These are phyloP conservation scores for Clupea harengus DNA, from an alignment of 2,113 vertebrate species.

Conservation along the genomic window DNA sequence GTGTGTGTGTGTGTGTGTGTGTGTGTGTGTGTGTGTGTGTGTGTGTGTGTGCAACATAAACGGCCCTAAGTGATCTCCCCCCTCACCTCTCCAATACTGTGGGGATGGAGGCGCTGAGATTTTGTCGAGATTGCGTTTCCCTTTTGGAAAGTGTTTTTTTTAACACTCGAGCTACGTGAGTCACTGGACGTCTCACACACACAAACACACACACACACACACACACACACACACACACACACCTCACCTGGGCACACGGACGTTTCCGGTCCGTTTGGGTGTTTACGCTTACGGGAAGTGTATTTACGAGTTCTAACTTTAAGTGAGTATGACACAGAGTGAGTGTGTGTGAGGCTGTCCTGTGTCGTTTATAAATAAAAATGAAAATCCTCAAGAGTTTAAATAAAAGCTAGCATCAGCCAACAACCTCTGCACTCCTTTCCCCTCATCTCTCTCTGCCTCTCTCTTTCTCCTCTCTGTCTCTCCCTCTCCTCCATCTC, in stretches of 20 bases:
- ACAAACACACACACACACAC: not conserved
- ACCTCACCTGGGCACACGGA: not conserved
- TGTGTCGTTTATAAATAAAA: constrained; percentile 5
- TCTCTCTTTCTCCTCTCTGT: too few relatives aligned
- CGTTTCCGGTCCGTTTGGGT: not conserved
- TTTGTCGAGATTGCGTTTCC: not conserved
- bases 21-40: too few relatives aligned
- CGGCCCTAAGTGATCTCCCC: constrained; percentile 25
- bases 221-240: constrained; percentile 53
- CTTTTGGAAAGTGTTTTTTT: not conserved
- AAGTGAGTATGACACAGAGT: not conserved
- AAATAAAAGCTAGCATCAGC: not conserved
- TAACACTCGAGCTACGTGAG: not conserved
- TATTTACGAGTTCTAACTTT: constrained; percentile 1
- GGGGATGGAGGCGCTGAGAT: not conserved
- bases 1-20: too few relatives aligned
- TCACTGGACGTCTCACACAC: constrained; percentile 26
- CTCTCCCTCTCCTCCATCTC: not conserved
- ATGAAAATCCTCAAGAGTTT: not conserved
- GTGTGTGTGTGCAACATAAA: not conserved
- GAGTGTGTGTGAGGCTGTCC: not conserved
- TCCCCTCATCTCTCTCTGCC: too few relatives aligned
- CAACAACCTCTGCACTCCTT: not conserved
- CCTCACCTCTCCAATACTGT: constrained; percentile 28
- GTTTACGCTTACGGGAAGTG: constrained; percentile 8